Evolutionary conservation across 2,113 vertebrate species (phyloP).

Genomic region (Propithecus coquereli): DNA sequence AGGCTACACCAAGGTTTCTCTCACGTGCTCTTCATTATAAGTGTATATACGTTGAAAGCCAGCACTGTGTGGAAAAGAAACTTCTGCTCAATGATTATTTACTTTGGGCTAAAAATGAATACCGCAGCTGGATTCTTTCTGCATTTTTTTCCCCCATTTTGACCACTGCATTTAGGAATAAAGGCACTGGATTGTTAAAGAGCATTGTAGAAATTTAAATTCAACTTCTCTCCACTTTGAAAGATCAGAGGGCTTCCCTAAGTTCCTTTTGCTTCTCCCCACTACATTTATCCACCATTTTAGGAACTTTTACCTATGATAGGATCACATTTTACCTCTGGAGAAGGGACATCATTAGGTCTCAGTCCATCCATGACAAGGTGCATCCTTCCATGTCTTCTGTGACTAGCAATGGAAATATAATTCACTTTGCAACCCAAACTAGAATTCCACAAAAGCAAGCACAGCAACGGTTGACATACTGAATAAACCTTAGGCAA

Average conservation of each 20-base stretch:
- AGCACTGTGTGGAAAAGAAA: slow-evolving; percentile 58
- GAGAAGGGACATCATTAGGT: neutral
- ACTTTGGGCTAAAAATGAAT: slow-evolving; percentile 64
- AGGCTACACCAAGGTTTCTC: neutral
- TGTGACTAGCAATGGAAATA: neutral
- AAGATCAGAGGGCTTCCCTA: neutral
- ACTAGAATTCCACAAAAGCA: slow-evolving; percentile 23
- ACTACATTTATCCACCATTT: neutral
- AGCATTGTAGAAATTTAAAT: slow-evolving; percentile 4
- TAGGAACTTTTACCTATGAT: neutral
- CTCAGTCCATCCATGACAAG: neutral
- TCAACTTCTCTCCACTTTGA: neutral
- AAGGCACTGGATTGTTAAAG: neutral
- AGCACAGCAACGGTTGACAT: neutral
- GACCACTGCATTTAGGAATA: slow-evolving; percentile 37
- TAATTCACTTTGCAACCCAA: neutral
- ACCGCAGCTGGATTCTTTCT: slow-evolving; percentile 63
- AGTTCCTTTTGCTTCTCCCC: neutral
- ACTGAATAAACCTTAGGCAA: neutral
- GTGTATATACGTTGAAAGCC: slow-evolving; percentile 48
- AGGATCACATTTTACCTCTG: slow-evolving; percentile 3
- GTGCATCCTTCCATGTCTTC: neutral
- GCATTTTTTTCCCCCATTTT: slow-evolving; percentile 24
- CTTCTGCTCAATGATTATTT: slow-evolving; percentile 62
- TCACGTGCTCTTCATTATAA: slow-evolving; percentile 42